These are phyloP conservation scores for Pomatorhinus ruficollis DNA, from an alignment of 2,113 vertebrate genomes.

Conservation along the genomic window DNA sequence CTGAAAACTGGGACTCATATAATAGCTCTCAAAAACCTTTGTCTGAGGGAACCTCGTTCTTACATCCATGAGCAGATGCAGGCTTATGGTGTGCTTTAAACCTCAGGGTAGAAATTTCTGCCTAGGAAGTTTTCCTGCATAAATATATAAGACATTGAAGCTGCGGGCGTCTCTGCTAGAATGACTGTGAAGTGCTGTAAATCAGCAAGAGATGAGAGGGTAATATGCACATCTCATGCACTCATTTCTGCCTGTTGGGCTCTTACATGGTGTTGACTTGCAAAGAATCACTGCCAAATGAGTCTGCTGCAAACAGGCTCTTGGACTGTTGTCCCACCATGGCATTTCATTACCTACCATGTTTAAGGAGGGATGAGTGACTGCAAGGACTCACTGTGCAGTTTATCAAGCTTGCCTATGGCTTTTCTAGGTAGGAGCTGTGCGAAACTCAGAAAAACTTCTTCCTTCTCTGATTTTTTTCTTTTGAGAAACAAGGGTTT, in stretches of 20 bases:
- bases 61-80: not conserved
- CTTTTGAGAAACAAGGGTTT: not conserved
- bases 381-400: not conserved
- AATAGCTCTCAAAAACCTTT: conserved; percentile 1
- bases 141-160: conserved; percentile 36
- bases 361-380: conserved; percentile 59
- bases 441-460: not conserved
- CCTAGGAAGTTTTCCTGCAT: conserved; percentile 14
- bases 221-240: not conserved
- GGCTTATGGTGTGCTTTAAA: not conserved
- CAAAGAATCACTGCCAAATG: conserved; percentile 47
- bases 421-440: not conserved
- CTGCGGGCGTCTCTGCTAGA: conserved; percentile 13
- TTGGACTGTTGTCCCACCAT: conserved; percentile 41
- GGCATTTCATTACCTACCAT: conserved; percentile 54
- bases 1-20: not conserved
- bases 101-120: not conserved
- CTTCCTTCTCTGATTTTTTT: not conserved
- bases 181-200: not conserved
- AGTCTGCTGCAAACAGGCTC: conserved; percentile 25
- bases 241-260: conserved; percentile 23
- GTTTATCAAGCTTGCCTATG: not conserved
- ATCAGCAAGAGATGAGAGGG: conserved; percentile 22
- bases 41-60: not conserved
- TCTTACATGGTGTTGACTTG: not conserved